Conservation (phyloP, 53 echinoderm and acorn worm species). For the Henricia sp. region DNA sequence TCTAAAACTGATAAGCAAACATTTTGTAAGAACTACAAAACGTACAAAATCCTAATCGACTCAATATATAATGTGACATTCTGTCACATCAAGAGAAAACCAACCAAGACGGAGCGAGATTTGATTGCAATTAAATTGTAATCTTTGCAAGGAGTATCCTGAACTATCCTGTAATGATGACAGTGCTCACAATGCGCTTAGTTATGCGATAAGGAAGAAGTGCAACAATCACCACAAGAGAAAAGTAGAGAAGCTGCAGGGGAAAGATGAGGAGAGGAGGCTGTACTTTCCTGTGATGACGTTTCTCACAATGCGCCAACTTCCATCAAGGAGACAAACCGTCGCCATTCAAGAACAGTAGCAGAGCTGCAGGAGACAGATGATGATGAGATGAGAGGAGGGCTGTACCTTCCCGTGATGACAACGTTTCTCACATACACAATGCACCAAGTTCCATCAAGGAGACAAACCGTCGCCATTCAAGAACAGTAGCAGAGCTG, state of each 20-base stretch:
- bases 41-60: constrained; percentile 12
- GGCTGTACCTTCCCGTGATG: too few species aligned
- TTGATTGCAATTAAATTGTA: constrained; percentile 19
- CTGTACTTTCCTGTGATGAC: too few species aligned
- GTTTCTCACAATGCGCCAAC: constrained; percentile 31
- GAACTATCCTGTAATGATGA: too few species aligned
- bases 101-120: constrained; percentile 34
- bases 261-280: too few species aligned
- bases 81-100: constrained; percentile 24
- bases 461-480: too few species aligned
- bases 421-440: too few species aligned
- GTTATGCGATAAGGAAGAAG: too few species aligned
- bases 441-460: too few species aligned
- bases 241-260: too few species aligned
- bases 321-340: constrained; percentile 45
- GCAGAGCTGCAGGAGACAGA: constrained; percentile 31
- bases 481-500: too few species aligned
- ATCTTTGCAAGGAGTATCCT: constrained; percentile 24
- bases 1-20: constrained; percentile 30
- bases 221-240: too few species aligned
- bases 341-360: constrained; percentile 14
- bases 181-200: too few species aligned
- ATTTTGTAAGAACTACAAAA: constrained; percentile 37
- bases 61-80: constrained; percentile 23
- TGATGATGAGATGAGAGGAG: constrained; percentile 35